Evolutionary conservation across 1,140 invertebrate species (phyloP), one percentile per base, ranked within the genome.

Genomic region (Samia ricini): DNA sequence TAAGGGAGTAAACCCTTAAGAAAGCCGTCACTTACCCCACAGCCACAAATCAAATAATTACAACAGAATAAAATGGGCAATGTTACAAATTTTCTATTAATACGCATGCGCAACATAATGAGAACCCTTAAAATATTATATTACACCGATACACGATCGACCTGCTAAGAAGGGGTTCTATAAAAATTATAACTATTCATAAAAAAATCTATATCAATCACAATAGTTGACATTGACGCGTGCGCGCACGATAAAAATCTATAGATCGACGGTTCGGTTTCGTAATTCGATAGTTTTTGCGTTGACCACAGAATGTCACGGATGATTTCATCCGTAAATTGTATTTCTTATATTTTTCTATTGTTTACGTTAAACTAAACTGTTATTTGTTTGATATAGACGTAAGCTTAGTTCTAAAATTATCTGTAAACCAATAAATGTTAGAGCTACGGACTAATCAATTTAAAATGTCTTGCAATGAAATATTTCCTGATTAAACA

Each of bases 121-220:
- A 21, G 51, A 22, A 49, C 57, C 57, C 42, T 50, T 24, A 59
- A 58, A 58, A 59, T 59, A 59, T 59, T 59, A 59, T 59, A 59
- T 59, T 59, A 50, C 57, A 59, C 50, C 57, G 22, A 59, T 59
- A 56, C 23, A n/a, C 7, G 7, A 42, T 42, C 33, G 15, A 42
- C 7, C 33, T 42, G 33, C 15, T n/a, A n/a, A n/a, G 15, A 42
- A 42, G 33, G 22, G 51, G 20, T 52, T 15, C 2, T 57, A 36
- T 4, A 18, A 26, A 56, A 56, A 6, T 56, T 29, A 24, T 12
- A 22, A 52, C 22, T 56, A 24, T 56, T 56, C 23, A 56, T 20
- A 52, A 7, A 52, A 4, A 10, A 22, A 22, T 42, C 18, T 56
- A 33, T 57, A 19, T 18, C 24, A 5, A 56, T 56, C n/a, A 33